Evolutionary conservation across 1,140 invertebrate species (phyloP).

Genomic region (Leptopilina clavipes): DNA sequence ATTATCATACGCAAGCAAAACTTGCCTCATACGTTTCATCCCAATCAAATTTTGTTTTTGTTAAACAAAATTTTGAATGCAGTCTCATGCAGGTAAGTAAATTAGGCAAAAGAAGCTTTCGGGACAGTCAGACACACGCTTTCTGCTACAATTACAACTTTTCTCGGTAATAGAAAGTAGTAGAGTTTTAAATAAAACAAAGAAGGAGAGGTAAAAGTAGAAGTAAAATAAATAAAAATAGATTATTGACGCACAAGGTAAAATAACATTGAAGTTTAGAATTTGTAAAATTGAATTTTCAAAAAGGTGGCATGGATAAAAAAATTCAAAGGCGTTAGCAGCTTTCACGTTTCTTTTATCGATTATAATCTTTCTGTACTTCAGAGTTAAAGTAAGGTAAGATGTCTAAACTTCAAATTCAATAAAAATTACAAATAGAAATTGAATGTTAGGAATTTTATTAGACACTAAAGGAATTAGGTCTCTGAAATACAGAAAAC

Average conservation of each 20-base stretch:
- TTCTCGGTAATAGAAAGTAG: conserved; percentile 51
- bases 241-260: conserved; percentile 60
- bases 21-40: conserved; percentile 10
- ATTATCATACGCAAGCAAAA: conserved; percentile 1
- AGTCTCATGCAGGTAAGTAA: conserved; percentile 47
- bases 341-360: conserved; percentile 19
- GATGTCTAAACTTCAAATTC: conserved; percentile 35
- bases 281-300: neutral
- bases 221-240: conserved; percentile 48
- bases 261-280: conserved; percentile 39
- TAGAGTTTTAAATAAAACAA: conserved; percentile 44
- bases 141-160: conserved; percentile 59
- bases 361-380: conserved; percentile 54
- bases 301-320: neutral
- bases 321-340: neutral
- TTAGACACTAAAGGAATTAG: neutral
- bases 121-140: conserved; percentile 66
- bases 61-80: conserved; percentile 21
- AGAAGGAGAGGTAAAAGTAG: conserved; percentile 59
- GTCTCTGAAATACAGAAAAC: conserved; percentile 52
- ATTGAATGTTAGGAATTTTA: neutral
- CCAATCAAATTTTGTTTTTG: neutral
- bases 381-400: conserved; percentile 52
- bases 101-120: conserved; percentile 42
- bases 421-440: neutral